phyloP scores from a whole-genome alignment of 23 tunicate genomes.

The Aplidium turbinatum region DNA sequence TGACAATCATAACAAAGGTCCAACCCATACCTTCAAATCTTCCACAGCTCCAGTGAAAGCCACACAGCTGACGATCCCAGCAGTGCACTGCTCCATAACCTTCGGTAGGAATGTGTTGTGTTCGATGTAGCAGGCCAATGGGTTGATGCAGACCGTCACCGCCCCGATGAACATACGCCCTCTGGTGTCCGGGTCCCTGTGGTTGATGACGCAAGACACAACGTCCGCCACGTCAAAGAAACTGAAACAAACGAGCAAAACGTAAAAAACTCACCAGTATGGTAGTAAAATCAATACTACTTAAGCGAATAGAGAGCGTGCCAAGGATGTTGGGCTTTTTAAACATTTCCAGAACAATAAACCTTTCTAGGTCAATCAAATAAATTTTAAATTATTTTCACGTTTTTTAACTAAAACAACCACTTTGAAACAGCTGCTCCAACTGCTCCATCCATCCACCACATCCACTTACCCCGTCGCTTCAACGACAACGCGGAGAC shows the following conservation, averaged over 20 bases:
- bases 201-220: slow-evolving; percentile 49
- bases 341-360: too few relatives aligned
- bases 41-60: slow-evolving; percentile 54
- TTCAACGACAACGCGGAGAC: slow-evolving; percentile 59
- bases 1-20: too few relatives aligned
- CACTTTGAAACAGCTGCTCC: too few relatives aligned
- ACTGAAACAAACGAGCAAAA: slow-evolving; percentile 12
- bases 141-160: slow-evolving; percentile 66
- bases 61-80: slow-evolving; percentile 55
- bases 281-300: background rate
- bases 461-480: slow-evolving; percentile 49
- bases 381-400: too few relatives aligned
- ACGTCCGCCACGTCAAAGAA: slow-evolving; percentile 59
- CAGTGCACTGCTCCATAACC: slow-evolving; percentile 49
- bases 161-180: slow-evolving; percentile 61
- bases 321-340: too few relatives aligned
- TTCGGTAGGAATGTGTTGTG: slow-evolving; percentile 42
- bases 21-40: slow-evolving; percentile 60
- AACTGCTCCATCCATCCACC: too few relatives aligned
- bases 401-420: too few relatives aligned
- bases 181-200: slow-evolving; percentile 40
- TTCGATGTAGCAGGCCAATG: slow-evolving; percentile 29
- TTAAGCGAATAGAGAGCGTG: background rate
- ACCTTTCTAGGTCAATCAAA: too few relatives aligned
- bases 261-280: background rate